Percentiles rank a stretch among this genome's conserved stretches.
Evolutionary conservation across 2,797 vertebrate species (phyloP).

Genomic region (Novumbra hubbsi): DNA sequence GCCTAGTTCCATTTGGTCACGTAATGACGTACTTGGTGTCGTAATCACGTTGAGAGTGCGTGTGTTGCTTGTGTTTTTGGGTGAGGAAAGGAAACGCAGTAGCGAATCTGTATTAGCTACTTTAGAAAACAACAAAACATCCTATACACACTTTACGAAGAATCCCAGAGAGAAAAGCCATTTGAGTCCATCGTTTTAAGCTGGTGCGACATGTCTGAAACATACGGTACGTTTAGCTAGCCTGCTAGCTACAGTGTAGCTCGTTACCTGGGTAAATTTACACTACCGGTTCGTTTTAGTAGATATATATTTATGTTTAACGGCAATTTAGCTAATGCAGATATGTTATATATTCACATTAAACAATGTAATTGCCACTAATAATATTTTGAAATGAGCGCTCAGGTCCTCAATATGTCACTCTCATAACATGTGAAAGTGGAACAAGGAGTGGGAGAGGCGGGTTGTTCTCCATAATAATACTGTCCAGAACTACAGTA

Average conservation of each 20-base stretch:
- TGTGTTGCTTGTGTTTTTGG: conserved; percentile 35
- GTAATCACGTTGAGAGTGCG: conserved; percentile 38
- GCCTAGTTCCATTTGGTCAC: background rate
- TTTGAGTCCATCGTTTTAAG: conserved; percentile 44
- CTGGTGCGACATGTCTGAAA: conserved; percentile 80
- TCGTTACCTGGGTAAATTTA: background rate
- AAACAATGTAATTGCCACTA: background rate
- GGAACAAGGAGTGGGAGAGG: background rate
- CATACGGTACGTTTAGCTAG: conserved; percentile 73
- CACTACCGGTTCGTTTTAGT: no score
- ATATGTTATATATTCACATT: background rate
- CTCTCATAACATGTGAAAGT: background rate
- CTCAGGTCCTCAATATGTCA: background rate
- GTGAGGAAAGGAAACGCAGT: conserved; percentile 61
- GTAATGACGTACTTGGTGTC: conserved; percentile 20
- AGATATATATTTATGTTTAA: no score
- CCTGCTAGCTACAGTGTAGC: background rate
- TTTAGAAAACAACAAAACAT: conserved; percentile 17
- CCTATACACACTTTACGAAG: conserved; percentile 31
- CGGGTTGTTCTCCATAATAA: background rate
- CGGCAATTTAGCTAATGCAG: background rate
- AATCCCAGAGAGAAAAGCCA: conserved; percentile 25
- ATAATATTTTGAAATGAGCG: background rate
- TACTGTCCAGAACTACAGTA: background rate
- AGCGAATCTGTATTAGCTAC: conserved; percentile 48